phyloP scores from a whole-genome alignment of 2,888 invertebrate species.

The Dasysyrphus tricinctus region DNA sequence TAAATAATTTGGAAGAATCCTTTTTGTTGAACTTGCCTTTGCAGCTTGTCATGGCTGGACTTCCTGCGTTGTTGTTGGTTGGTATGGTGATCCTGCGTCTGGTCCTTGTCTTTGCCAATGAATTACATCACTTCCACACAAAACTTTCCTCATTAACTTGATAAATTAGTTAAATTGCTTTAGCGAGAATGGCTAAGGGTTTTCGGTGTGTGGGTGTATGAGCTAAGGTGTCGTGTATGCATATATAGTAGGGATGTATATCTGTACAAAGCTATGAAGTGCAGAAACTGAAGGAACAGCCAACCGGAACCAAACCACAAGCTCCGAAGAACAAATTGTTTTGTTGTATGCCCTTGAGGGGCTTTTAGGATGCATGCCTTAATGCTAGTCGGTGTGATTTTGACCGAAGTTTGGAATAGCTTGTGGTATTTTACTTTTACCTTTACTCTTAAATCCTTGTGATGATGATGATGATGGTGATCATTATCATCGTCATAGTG shows the following conservation, averaged over 20 bases:
- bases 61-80: not conserved
- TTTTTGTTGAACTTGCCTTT: slow-evolving; percentile 27
- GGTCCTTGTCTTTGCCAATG: slow-evolving; percentile 50
- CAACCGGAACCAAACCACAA: slow-evolving; percentile 51
- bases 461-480: slow-evolving; percentile 26
- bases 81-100: slow-evolving; percentile 7
- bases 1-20: slow-evolving; percentile 28
- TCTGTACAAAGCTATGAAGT: no score
- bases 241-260: no score
- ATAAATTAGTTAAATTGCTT: slow-evolving; percentile 74
- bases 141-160: slow-evolving; percentile 75
- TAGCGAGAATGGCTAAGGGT: slow-evolving; percentile 18
- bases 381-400: slow-evolving; percentile 67
- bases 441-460: not conserved
- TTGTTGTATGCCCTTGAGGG: slow-evolving; percentile 50
- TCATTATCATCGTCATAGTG: slow-evolving; percentile 25
- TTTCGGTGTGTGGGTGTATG: slow-evolving; percentile 10
- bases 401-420: slow-evolving; percentile 61
- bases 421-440: slow-evolving; percentile 65
- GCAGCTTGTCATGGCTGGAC: slow-evolving; percentile 6
- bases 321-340: slow-evolving; percentile 65
- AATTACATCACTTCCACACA: slow-evolving; percentile 67
- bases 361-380: slow-evolving; percentile 53
- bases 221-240: not conserved
- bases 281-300: slow-evolving; percentile 22